These are phyloP conservation scores for Neosilurus hyrtlii DNA, from an alignment of 2,797 vertebrate species.

Conservation along the genomic window DNA sequence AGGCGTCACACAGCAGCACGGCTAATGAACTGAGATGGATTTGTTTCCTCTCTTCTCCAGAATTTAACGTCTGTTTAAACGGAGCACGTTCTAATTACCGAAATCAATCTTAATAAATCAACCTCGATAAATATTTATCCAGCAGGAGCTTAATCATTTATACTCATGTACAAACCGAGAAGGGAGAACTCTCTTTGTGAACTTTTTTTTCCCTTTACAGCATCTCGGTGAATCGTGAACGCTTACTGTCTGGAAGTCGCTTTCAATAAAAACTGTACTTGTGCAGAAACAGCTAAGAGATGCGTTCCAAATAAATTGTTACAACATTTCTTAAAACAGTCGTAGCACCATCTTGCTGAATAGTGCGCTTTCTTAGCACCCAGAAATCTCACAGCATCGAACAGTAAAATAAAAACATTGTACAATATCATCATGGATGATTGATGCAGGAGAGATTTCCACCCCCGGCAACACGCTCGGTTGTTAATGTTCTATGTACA, in stretches of 20 bases:
- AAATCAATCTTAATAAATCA: conserved; percentile 40
- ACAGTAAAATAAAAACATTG: too few relatives aligned
- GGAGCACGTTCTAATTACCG: conserved; percentile 26
- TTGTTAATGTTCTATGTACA: too few relatives aligned
- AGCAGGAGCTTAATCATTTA: conserved; percentile 36
- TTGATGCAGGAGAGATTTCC: too few relatives aligned
- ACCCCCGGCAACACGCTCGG: too few relatives aligned
- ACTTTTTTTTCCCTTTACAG: neutral
- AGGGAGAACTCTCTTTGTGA: neutral
- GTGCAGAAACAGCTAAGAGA: neutral
- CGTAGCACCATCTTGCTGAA: neutral
- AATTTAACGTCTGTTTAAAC: conserved; percentile 31
- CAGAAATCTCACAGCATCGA: neutral
- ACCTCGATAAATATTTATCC: conserved; percentile 39
- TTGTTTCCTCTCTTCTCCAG: neutral
- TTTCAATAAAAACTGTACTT: neutral
- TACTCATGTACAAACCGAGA: neutral
- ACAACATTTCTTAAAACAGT: neutral
- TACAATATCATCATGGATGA: neutral
- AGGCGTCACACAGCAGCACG: neutral
- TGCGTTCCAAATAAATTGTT: neutral
- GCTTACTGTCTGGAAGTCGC: neutral
- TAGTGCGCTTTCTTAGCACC: neutral
- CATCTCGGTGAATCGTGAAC: neutral
- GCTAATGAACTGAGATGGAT: conserved; percentile 47